Base-by-base conservation (phyloP, 2,888 invertebrate species). In the Eudasyphora cyanicolor region DNA sequence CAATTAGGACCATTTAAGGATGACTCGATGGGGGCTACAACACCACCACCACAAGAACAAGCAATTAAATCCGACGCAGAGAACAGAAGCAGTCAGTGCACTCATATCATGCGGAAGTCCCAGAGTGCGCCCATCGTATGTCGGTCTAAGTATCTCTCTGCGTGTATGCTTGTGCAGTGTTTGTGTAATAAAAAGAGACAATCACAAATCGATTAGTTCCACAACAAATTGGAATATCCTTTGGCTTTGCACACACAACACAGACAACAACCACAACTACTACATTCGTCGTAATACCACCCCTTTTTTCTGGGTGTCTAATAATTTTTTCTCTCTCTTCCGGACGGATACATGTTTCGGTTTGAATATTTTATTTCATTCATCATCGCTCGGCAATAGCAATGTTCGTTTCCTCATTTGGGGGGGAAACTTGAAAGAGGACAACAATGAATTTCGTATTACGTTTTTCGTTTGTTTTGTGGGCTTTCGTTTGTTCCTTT, bases 141-240 rank as follows among this genome's bases (percentile, higher is more conserved):
- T n/a, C n/a, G n/a, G n/a, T n/a, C n/a, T n/a, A n/a, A n/a, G 35
- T 17, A n/a, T 4, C 3, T 2, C 27, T 45, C 32, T 21, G 17
- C 27, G 57, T 67, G 67, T 42, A 51, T 85, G 87, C n/a, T n/a
- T n/a, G n/a, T n/a, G n/a, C n/a, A n/a, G n/a, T 82, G 89, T 29
- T 21, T 60, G 29, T 87, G 60, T 77, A 89, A 89, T 91, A 90
- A 90, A 87, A 90, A 88, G 85, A 75, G 85, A 76, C 69, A 78
- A 84, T 84, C 78, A 84, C 80, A 89, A 90, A 90, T 91, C 89
- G 89, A 90, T 90, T 91, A 86, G 91, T 78, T 87, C 86, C 88
- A 87, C 86, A 85, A 82, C 85, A 70, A 87, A 86, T 85, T 76
- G 70, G 19, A 69, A 38, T 54, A 64, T 57, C 45, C 21, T 69